phyloP scores from a whole-genome alignment of 2,113 vertebrate species.

The Morone saxatilis region DNA sequence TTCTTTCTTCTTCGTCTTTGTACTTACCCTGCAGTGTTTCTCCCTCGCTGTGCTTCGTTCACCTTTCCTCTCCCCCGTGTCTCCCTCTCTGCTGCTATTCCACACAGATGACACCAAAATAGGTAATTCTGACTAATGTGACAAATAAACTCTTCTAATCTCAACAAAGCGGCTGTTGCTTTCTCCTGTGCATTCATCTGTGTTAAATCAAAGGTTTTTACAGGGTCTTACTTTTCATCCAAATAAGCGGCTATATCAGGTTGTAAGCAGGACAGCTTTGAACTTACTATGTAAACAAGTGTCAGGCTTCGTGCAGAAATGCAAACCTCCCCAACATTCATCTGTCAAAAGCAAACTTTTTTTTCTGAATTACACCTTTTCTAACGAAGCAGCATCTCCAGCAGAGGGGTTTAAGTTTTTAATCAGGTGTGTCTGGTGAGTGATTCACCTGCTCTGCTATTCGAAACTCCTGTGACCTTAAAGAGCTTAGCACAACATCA shows the following conservation, averaged over 20 bases:
- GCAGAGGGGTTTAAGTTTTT: constrained; percentile 71
- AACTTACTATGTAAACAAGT: constrained; percentile 84
- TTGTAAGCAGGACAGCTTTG: constrained; percentile 81
- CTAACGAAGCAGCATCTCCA: constrained; percentile 55
- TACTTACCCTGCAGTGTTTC: constrained; percentile 24
- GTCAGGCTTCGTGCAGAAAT: constrained; percentile 72
- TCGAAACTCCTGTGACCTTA: constrained; percentile 74
- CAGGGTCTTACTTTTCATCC: constrained; percentile 73
- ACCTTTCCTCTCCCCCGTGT: constrained; percentile 40
- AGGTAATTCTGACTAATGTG: constrained; percentile 86
- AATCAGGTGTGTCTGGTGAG: constrained; percentile 73
- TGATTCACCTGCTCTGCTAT: constrained; percentile 74
- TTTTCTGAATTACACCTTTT: constrained; percentile 56
- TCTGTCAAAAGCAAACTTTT: constrained; percentile 61
- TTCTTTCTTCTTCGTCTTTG: constrained; percentile 22
- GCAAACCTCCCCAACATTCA: constrained; percentile 64
- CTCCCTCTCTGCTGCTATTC: constrained; percentile 29
- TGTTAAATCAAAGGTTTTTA: constrained; percentile 83
- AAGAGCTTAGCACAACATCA: constrained; percentile 78
- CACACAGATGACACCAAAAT: constrained; percentile 76
- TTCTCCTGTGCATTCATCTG: constrained; percentile 75
- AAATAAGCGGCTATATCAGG: constrained; percentile 74
- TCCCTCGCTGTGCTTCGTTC: constrained; percentile 40
- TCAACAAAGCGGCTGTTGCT: constrained; percentile 78
- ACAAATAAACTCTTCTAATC: constrained; percentile 87